Evolutionary conservation across 2,113 vertebrate species (phyloP), one percentile per base, ranked within the genome.

Genomic region (Pterocles burchelli): DNA sequence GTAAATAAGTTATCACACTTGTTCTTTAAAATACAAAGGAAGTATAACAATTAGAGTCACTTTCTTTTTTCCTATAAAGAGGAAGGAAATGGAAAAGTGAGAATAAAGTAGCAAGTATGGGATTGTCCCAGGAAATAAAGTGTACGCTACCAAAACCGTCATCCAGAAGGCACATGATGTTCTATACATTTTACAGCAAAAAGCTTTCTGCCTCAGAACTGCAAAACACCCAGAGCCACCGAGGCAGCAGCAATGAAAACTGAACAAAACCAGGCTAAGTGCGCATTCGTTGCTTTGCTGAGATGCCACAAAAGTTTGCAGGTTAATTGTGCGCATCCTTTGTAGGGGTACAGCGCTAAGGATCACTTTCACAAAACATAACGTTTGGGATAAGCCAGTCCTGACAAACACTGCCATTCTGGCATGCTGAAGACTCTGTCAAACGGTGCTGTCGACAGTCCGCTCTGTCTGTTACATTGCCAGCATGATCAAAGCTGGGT

Each of bases 251-350:
- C 0, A 1, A 63, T 2, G 15, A 65, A 52, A 85, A 75, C 1
- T 2, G 2, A 61, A 73, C 0, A 3, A 49, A 67, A 72, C 34
- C 2, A 41, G 18, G 59, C 19, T 20, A 43, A 46, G 20, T 2
- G 22, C 34, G 2, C 7, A 16, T 17, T 4, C 38, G 48, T 4
- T 11, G 7, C 55, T 71, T 43, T 38, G 33, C 54, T 24, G 48
- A 59, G 33, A 43, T 13, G 26, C 29, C 33, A 1, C 0, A 3
- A 48, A 38, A n/a, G 11, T 11, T 41, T 0, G 0, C 3, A 45
- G 34, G n/a, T 45, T 36, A 70, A 25, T 10, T 11, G 14, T 6
- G 21, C 0, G 0, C 3, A 17, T 12, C n/a, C 48, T 54, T 22
- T 7, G 9, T 9, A 36, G 36, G 17, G 31, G 48, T 1, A 5